A percentile compares a stretch with the other conserved stretches of the same genome.
These are phyloP conservation scores for Diadophis punctatus DNA, from an alignment of 2,113 vertebrate species.

Conservation along the genomic window DNA sequence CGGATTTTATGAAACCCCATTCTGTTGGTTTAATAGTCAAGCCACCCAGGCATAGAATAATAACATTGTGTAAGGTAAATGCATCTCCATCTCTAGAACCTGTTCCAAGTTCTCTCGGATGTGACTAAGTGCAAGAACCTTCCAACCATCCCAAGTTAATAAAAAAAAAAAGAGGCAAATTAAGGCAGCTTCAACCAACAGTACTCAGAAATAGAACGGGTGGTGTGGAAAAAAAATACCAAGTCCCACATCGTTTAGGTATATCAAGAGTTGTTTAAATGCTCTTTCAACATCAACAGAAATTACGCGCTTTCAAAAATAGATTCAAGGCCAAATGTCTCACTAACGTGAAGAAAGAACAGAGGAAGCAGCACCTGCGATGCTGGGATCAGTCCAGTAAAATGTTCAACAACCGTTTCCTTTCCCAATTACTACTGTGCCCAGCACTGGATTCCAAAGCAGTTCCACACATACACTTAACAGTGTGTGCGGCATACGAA, in stretches of 20 bases:
- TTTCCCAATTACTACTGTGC: background rate
- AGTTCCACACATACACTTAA: background rate
- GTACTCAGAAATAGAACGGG: background rate
- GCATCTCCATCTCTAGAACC: constrained; percentile 63
- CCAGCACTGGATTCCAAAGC: background rate
- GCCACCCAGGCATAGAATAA: constrained; percentile 67
- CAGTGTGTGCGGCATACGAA: background rate
- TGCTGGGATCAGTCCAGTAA: background rate
- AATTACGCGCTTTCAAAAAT: background rate
- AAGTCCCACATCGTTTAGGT: background rate
- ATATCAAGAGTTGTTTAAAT: constrained; percentile 7
- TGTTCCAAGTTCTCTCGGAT: constrained; percentile 72
- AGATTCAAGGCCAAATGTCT: constrained; percentile 31
- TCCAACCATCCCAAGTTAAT: constrained; percentile 59
- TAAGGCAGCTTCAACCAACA: constrained; percentile 29
- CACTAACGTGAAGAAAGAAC: background rate
- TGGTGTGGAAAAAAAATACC: constrained; percentile 29
- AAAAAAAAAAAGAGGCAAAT: constrained; percentile 18
- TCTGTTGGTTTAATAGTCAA: constrained; percentile 68
- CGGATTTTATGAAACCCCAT: constrained; percentile 63
- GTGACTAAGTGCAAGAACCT: constrained; percentile 70
- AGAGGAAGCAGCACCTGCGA: background rate
- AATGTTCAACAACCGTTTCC: background rate
- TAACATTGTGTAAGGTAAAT: constrained; percentile 62
- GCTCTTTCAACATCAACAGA: background rate